Base-by-base conservation (phyloP, 2,797 vertebrate genomes). In the Gastrophryne carolinensis region DNA sequence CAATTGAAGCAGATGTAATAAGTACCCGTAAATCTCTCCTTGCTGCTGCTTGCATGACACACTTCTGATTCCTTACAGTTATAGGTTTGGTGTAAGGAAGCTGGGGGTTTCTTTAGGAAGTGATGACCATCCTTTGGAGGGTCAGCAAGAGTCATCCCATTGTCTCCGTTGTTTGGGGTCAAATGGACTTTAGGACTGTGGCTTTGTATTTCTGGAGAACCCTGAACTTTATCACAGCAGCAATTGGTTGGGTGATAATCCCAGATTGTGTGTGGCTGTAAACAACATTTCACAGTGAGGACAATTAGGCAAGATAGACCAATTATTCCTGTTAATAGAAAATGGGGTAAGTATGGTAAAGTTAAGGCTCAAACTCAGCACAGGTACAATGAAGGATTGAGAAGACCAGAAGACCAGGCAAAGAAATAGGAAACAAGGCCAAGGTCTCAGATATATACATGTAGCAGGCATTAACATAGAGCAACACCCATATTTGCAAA, bases 231-330 rank as follows among this genome's bases (percentile, higher is more conserved):
- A 83, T 74, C 68, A 78, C 86, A 82, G 66, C 73, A 81, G 69
- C 80, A 82, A 35, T 80, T 83, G 82, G 78, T 80, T 79, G 86
- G 80, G 35, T 26, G 29, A 19, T 21, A 49, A 64, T 82, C 81
- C 75, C 79, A 81, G 61, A 78, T 61, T 84, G 80, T 88, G 53
- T 37, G 79, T 61, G 73, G 82, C 74, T 82, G 84, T 39, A 90
- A 81, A 81, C 88, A 90, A 81, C 86, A 82, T 83, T 86, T 89
- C 73, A 93, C 81, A 76, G 91, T 65, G 67, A 79, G 83, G 79
- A 92, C 85, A 7, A 85, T 82, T 58, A 90, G 79, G 72, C 94
- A 84, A 26, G 89, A 91, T 70, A 94, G 83, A 57, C 79, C 87
- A 81, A 88, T 79, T 58, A 80, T 79, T 67, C 85, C 89, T 89